These are phyloP conservation scores for Beroe ovata DNA, from an alignment of 37 sponge, comb jelly and placozoan species.

Conservation along the genomic window DNA sequence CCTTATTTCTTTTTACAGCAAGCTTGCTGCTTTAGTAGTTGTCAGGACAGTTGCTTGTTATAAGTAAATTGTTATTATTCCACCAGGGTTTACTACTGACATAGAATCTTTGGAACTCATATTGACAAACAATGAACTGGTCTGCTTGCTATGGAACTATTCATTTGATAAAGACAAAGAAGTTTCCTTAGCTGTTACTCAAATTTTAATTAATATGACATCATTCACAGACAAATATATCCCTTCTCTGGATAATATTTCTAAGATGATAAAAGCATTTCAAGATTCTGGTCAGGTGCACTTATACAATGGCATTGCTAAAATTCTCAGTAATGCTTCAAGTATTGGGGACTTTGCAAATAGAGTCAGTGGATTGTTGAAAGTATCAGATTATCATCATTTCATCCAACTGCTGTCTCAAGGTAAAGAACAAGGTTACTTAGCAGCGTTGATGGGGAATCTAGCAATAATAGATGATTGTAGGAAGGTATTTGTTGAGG, in stretches of 20 bases:
- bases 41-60: no score
- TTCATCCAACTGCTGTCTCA: background rate
- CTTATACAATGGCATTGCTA: constrained; percentile 41
- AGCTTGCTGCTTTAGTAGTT: no score
- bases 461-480: constrained; percentile 6
- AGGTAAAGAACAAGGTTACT: constrained; percentile 29
- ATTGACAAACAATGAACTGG: background rate
- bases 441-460: constrained; percentile 47
- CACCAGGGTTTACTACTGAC: background rate
- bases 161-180: background rate
- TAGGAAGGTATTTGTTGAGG: background rate
- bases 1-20: no score
- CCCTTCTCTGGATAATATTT: background rate
- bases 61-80: background rate
- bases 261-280: background rate
- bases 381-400: background rate
- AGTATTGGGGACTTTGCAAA: background rate
- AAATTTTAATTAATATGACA: constrained; percentile 10
- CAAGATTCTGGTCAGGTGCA: background rate
- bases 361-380: background rate
- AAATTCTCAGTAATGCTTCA: constrained; percentile 26
- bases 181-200: background rate
- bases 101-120: background rate
- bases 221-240: background rate
- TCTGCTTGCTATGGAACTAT: background rate